Evolutionary conservation across 2,888 invertebrate species (phyloP), one percentile per base, ranked within the genome.

Genomic region (Nymphalis polychloros): DNA sequence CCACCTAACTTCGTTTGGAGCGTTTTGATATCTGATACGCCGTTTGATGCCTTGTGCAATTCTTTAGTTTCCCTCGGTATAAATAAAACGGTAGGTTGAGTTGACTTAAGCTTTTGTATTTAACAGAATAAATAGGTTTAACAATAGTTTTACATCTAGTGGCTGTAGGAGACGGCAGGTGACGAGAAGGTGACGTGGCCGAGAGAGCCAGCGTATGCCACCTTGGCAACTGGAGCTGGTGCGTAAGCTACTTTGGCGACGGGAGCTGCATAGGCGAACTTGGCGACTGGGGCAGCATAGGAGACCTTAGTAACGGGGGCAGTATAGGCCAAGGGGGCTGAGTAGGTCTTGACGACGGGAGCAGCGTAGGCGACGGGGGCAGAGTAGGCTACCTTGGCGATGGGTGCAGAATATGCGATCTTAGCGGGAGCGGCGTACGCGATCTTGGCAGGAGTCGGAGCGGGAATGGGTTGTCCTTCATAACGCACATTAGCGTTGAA

Each of bases 11-110:
- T 92, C 89, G 88, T 92, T 91, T 89, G 78, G 78, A 87, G 79
- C 92, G 90, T 91, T 92, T 91, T 91, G 92, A 92, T 92, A 92
- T 92, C 90, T 87, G 92, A 92, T 92, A 88, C 90, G 81, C 79
- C 85, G 86, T 80, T 89, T 87, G 86, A 84, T 87, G 89, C 83
- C 87, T 89, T 83, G 82, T 77, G 81, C 86, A 83, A 84, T 89
- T 86, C 84, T 86, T 86, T 69, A 57, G 82, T 82, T 81, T 80
- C 81, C 79, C 79, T 76, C 73, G 75, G 71, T 57, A 71, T 74
- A 79, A 88, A 86, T 84, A 84, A 86, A 84, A 84, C 71, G 71
- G 64, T 70, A 68, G 66, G 69, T 75, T 64, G 55, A 61, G 59
- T 72, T 67, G 62, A 74, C 71, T 70, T 41, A 68, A 67, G 50